A percentile compares a stretch with the other conserved stretches of the same genome.
phyloP scores from a whole-genome alignment of 1,140 invertebrate genomes.

The Pectinophora gossypiella region DNA sequence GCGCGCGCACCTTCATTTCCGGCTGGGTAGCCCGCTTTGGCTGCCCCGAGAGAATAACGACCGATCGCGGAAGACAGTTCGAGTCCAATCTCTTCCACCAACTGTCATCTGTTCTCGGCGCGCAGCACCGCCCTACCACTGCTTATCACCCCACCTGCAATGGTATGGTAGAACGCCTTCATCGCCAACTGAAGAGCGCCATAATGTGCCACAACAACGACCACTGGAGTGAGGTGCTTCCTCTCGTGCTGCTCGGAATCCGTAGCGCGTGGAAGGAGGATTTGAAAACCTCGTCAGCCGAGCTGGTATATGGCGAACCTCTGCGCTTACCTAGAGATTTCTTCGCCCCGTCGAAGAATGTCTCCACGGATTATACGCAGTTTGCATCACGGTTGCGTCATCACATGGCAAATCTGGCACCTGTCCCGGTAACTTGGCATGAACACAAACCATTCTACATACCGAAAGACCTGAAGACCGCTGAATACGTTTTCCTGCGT shows the following conservation, averaged over 20 bases:
- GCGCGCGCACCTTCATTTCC: conserved; percentile 19
- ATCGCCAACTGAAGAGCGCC: conserved; percentile 45
- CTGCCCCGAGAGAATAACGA: conserved; percentile 6
- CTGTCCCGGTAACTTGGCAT: conserved; percentile 3
- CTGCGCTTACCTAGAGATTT: conserved; percentile 33
- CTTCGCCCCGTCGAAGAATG: conserved; percentile 10
- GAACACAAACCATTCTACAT: conserved; percentile 6
- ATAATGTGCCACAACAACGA: conserved; percentile 27
- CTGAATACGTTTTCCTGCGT: conserved; percentile 30
- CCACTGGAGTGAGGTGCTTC: conserved; percentile 41
- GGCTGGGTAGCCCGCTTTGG: too few relatives aligned
- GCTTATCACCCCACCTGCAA: too few relatives aligned
- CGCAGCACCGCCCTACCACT: conserved; percentile 33
- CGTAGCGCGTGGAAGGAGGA: conserved; percentile 23
- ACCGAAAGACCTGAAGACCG: conserved; percentile 1
- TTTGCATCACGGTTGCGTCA: conserved; percentile 1
- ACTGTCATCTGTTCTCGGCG: conserved; percentile 11
- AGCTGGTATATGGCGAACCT: conserved; percentile 10
- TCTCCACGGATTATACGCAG: neutral
- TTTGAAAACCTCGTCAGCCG: conserved; percentile 29
- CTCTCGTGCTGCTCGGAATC: conserved; percentile 51
- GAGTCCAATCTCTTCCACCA: neutral
- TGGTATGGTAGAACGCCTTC: conserved; percentile 53
- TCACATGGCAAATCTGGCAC: conserved; percentile 6
- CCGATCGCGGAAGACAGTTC: conserved; percentile 8